Evolutionary conservation across 2,888 invertebrate genomes (phyloP).

Genomic region (Machimus rusticus): DNA sequence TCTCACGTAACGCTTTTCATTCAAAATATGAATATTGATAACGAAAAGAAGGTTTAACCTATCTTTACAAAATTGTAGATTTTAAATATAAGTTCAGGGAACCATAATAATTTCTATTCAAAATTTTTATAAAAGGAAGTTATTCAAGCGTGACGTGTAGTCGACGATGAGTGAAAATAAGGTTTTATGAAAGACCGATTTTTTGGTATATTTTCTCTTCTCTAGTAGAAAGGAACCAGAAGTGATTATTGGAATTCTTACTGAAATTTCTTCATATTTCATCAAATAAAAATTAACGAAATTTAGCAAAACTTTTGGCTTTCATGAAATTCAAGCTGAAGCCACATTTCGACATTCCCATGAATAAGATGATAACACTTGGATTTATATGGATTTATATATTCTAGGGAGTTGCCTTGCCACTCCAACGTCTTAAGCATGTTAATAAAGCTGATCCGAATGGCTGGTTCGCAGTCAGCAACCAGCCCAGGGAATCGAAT

Average conservation of each 20-base stretch:
- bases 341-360: not conserved
- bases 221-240: not conserved
- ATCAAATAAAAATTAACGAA: not conserved
- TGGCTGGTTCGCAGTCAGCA: not conserved
- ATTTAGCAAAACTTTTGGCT: not conserved
- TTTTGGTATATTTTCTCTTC: not conserved
- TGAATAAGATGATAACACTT: not conserved
- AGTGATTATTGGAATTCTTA: not conserved
- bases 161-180: not conserved
- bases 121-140: not conserved
- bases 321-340: not conserved
- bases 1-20: not conserved
- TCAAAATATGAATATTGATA: not conserved
- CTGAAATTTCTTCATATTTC: not conserved
- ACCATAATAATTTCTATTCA: not conserved
- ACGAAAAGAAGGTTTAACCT: not conserved
- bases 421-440: not conserved
- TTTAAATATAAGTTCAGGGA: not conserved
- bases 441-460: not conserved
- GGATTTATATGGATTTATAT: not conserved
- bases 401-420: not conserved
- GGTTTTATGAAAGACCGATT: not conserved
- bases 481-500: not conserved
- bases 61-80: not conserved
- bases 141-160: not conserved